These are phyloP conservation scores for Fratercula arctica DNA, from an alignment of 2,797 vertebrate genomes.

Conservation along the genomic window DNA sequence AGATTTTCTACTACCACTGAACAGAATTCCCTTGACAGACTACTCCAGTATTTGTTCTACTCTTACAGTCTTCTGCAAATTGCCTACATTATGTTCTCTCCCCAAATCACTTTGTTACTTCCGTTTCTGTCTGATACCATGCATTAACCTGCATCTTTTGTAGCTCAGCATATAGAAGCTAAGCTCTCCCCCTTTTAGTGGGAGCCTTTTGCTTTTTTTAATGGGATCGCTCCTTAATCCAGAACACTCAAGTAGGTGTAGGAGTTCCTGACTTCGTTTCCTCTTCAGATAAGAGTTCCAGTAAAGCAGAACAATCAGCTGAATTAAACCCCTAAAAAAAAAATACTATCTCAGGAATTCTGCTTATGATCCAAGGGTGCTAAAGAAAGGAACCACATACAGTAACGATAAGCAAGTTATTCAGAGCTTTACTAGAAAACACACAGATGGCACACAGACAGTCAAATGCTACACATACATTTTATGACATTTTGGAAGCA, in stretches of 20 bases:
- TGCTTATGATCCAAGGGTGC: neutral
- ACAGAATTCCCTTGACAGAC: neutral
- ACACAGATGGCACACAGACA: constrained; percentile 67
- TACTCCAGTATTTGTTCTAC: neutral
- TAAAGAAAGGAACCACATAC: constrained; percentile 45
- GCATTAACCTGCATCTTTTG: neutral
- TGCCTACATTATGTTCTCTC: neutral
- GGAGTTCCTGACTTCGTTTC: neutral
- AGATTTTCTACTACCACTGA: neutral
- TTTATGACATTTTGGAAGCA: constrained; percentile 78
- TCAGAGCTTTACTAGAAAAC: constrained; percentile 48
- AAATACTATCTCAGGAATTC: neutral
- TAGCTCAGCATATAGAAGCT: neutral
- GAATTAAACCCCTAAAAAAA: neutral
- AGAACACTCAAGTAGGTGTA: neutral
- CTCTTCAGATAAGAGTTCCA: neutral
- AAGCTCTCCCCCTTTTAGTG: neutral
- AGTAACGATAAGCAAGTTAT: neutral
- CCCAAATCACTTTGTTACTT: neutral
- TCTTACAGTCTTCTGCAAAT: neutral
- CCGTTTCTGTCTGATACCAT: neutral
- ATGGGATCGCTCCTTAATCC: neutral
- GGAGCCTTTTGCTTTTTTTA: neutral
- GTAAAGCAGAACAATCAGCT: neutral
- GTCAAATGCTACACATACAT: constrained; percentile 37